Percentiles rank a stretch among this genome's conserved stretches.
Conservation (phyloP, 2,888 invertebrate species). For the Drosophila lutescens region DNA sequence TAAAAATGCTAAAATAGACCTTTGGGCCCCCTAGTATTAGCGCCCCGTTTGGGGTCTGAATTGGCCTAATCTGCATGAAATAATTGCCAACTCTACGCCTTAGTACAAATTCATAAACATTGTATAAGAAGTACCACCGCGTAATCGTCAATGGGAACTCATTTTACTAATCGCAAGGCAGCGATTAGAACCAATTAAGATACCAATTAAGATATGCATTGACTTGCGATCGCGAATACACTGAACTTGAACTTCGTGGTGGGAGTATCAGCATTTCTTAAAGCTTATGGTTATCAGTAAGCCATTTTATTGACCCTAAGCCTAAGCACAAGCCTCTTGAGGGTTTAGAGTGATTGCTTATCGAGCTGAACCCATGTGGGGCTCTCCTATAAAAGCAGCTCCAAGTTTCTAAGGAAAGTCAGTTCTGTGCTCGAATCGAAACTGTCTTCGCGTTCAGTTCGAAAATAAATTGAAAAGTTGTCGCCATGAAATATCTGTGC, state of each 20-base stretch:
- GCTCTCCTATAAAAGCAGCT: constrained; percentile 16
- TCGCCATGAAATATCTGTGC: constrained; percentile 31
- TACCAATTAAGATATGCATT: constrained; percentile 19
- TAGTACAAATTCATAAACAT: constrained; percentile 43
- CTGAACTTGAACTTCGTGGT: constrained; percentile 34
- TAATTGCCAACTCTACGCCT: not conserved
- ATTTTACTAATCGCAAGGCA: constrained; percentile 37
- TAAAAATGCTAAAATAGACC: constrained; percentile 16
- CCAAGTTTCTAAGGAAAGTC: constrained; percentile 1
- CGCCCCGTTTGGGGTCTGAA: constrained; percentile 15
- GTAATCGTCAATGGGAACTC: constrained; percentile 30
- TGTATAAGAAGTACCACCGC: constrained; percentile 10
- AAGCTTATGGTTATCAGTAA: constrained; percentile 14
- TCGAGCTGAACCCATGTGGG: constrained; percentile 1
- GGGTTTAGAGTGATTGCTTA: constrained; percentile 20
- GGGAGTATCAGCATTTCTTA: constrained; percentile 11
- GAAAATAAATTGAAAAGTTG: constrained; percentile 14
- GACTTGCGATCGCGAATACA: constrained; percentile 14
- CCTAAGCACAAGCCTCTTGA: constrained; percentile 31
- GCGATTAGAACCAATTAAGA: constrained; percentile 35
- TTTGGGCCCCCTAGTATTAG: not conserved
- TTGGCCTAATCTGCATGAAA: constrained; percentile 5
- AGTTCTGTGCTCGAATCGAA: constrained; percentile 33
- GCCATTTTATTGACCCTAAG: constrained; percentile 35
- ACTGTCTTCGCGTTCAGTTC: constrained; percentile 14